Base-by-base conservation (phyloP, 2,113 vertebrate genomes). In the Trogon surrucura region DNA sequence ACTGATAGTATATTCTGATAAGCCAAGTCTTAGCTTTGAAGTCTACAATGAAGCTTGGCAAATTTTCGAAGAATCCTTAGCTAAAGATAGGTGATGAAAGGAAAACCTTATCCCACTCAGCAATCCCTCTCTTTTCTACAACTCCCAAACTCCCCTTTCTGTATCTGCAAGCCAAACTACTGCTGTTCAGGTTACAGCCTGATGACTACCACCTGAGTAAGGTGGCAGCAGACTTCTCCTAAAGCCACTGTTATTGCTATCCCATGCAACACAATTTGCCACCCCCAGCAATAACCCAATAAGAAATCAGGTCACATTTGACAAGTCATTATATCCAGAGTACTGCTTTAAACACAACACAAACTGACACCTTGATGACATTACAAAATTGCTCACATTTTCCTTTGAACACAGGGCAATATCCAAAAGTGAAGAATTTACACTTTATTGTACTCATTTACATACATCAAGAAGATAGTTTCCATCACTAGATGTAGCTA, bases 391-490 rank as follows among this genome's bases (percentile, higher is more conserved):
- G 4, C 34, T 58, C 34, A 73, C 4, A 26, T 56, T 83, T 80
- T 85, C 34, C 34, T 53, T 64, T 13, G 84, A 73, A 56, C 38
- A 91, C 9, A 70, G 9, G 11, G 15, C 41, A 90, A 45, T 41
- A 92, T 32, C 29, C 50, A 32, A 38, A 93, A 65, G 51, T 79
- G 77, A 80, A 82, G 85, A 82, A 89, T 62, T 97, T 95, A 95
- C 57, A 96, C 92, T 98, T 98, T 98, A 98, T 98, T 98, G 45
- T 89, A 93, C 16, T 97, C 92, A 93, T 95, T 95, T 96, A 97
- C 88, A 88, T 18, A 96, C 95, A 95, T 61, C 71, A 93, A 91
- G 89, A 92, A 47, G 70, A 86, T 29, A 62, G 32, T 61, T 74
- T 81, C 86, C 72, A 91, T n/a, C 61, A 96, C 73, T 96, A 91